These are phyloP conservation scores for Eriocheir sinensis DNA, from an alignment of 1,140 invertebrate species.

Conservation along the genomic window DNA sequence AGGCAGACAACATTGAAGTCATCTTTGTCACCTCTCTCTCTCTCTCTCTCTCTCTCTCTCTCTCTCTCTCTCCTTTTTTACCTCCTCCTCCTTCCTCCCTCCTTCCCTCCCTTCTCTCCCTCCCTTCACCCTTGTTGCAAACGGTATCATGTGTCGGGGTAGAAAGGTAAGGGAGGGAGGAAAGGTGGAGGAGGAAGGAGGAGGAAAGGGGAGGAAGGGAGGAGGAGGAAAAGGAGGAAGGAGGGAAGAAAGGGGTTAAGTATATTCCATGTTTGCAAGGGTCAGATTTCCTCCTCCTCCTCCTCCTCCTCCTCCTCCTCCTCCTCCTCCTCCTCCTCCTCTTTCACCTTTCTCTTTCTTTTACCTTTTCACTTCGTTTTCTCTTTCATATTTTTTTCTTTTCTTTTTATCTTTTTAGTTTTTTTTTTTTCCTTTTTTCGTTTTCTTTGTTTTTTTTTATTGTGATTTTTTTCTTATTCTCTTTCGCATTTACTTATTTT, in stretches of 20 bases:
- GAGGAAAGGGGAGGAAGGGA: neutral
- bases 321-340: neutral
- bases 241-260: neutral
- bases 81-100: neutral
- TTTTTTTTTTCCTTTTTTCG: neutral
- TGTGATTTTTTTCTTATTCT: no score
- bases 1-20: neutral
- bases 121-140: neutral
- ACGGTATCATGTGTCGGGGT: neutral
- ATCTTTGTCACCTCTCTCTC: no score
- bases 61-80: no score
- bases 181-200: neutral
- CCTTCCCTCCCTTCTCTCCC: no score
- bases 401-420: neutral
- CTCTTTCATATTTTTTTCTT: neutral
- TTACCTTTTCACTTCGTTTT: neutral
- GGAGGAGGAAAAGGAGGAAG: neutral
- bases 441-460: neutral
- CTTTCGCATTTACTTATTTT: no score
- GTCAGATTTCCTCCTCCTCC: neutral
- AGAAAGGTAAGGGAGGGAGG: no score
- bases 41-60: no score
- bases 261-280: conserved; percentile 15
- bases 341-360: neutral
- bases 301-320: neutral